Conservation (phyloP, 2,797 vertebrate species). For the Acipenser ruthenus region DNA sequence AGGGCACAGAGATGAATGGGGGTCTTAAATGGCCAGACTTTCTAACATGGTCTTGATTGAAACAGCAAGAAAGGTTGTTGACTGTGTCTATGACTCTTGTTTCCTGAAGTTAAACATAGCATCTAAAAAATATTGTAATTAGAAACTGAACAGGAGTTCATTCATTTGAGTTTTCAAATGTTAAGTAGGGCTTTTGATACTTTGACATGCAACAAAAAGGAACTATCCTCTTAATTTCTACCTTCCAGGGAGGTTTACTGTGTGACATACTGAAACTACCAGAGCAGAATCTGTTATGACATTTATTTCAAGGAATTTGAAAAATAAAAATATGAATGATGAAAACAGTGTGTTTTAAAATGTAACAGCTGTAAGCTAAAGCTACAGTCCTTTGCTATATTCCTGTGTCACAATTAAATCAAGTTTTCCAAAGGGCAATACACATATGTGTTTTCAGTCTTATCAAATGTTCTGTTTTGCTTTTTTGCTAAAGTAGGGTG, state of each 20-base stretch:
- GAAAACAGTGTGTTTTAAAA: no score
- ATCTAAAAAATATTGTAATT: conserved; percentile 81
- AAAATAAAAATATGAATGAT: no score
- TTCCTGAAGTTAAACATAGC: conserved; percentile 88
- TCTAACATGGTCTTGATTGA: conserved; percentile 63
- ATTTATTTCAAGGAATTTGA: no score
- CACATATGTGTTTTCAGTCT: no score
- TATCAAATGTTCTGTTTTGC: no score
- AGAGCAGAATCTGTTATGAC: no score
- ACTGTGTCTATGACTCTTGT: conserved; percentile 66
- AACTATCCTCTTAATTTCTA: conserved; percentile 22
- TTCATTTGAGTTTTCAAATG: conserved; percentile 9
- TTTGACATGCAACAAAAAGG: conserved; percentile 52
- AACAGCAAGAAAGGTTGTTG: conserved; percentile 64
- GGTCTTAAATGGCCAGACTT: conserved; percentile 61
- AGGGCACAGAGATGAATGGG: conserved; percentile 61
- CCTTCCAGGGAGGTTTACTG: conserved; percentile 21
- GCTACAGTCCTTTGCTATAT: no score
- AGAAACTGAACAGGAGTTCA: conserved; percentile 34
- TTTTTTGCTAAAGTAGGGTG: no score
- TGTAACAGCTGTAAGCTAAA: no score
- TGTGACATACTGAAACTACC: no score
- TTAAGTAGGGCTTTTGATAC: conserved; percentile 23
- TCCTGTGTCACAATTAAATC: no score
- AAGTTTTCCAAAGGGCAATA: no score